phyloP scores from a whole-genome alignment of 2,113 vertebrate species.

The Equus przewalskii region DNA sequence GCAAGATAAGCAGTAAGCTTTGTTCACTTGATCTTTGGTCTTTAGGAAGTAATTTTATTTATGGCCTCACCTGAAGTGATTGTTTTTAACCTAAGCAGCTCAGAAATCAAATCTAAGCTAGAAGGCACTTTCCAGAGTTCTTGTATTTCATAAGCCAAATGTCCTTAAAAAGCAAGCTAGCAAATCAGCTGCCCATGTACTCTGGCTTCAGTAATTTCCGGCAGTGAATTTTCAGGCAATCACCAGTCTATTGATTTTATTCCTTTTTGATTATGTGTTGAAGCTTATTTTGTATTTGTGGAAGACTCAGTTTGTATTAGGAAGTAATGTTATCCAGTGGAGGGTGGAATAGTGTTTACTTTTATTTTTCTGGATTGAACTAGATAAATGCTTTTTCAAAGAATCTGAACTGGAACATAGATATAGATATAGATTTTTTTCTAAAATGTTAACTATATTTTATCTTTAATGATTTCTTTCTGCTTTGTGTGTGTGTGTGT shows the following conservation, averaged over 20 bases:
- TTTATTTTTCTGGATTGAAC: neutral
- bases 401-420: neutral
- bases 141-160: slow-evolving; percentile 23
- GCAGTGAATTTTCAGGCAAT: neutral
- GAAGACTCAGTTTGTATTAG: slow-evolving; percentile 10
- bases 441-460: neutral
- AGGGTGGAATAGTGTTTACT: neutral
- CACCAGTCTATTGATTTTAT: neutral
- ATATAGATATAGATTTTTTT: neutral
- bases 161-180: neutral
- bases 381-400: neutral
- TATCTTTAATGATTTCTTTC: neutral
- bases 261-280: neutral
- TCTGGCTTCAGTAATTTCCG: neutral
- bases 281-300: neutral
- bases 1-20: neutral
- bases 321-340: neutral
- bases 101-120: slow-evolving; percentile 17
- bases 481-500: neutral
- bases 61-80: slow-evolving; percentile 48
- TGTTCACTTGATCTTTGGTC: slow-evolving; percentile 6
- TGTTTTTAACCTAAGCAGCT: neutral
- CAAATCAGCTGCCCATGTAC: neutral
- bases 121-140: neutral
- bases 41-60: slow-evolving; percentile 63